phyloP scores from a whole-genome alignment of 2,888 invertebrate genomes.

The Xanthorhoe spadicearia region DNA sequence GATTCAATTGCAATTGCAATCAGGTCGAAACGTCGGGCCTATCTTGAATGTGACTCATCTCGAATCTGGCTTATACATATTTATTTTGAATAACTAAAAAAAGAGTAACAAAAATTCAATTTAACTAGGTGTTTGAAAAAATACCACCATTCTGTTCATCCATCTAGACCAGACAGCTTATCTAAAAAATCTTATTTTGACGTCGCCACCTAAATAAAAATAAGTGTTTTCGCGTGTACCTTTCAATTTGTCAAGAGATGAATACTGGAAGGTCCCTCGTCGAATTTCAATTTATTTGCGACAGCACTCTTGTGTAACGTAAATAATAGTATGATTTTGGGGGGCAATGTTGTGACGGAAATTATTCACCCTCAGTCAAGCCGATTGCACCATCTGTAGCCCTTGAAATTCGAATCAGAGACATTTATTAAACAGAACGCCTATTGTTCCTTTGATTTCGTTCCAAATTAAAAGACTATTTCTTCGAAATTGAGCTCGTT shows the following conservation, averaged over 20 bases:
- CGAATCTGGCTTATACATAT: no score
- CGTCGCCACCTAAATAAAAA: constrained; percentile 26
- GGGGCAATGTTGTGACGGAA: constrained; percentile 63
- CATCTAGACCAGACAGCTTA: constrained; percentile 26
- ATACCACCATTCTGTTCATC: constrained; percentile 1
- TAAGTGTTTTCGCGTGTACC: constrained; percentile 55
- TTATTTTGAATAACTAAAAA: not conserved
- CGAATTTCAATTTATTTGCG: constrained; percentile 60
- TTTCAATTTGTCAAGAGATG: constrained; percentile 41
- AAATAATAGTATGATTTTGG: constrained; percentile 60
- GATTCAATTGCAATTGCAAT: no score
- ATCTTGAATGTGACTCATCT: no score
- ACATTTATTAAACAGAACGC: constrained; percentile 67
- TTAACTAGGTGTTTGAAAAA: not conserved
- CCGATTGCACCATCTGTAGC: constrained; percentile 69
- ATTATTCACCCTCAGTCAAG: constrained; percentile 61
- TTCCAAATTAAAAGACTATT: constrained; percentile 54
- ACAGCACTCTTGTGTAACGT: constrained; percentile 54
- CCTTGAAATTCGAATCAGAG: constrained; percentile 65
- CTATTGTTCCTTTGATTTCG: constrained; percentile 63
- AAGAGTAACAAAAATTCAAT: not conserved
- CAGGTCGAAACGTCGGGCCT: no score
- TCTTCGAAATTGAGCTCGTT: constrained; percentile 44
- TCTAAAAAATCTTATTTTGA: constrained; percentile 28
- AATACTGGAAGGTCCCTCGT: constrained; percentile 34